Evolutionary conservation across 2,888 invertebrate genomes (phyloP).

Genomic region (Orthosia cruda): DNA sequence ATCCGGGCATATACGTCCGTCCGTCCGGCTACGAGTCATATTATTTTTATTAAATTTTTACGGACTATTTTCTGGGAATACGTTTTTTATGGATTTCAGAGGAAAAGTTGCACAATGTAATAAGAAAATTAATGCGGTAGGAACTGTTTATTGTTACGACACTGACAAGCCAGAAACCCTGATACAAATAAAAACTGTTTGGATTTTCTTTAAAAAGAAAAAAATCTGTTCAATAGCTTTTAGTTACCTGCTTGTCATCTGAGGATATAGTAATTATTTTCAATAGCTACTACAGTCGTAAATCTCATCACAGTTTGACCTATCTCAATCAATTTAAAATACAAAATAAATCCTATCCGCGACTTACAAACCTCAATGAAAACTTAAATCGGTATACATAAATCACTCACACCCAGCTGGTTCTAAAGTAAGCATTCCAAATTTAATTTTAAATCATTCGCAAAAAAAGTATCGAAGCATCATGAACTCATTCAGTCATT

Average conservation of each 20-base stretch:
- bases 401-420: constrained; percentile 49
- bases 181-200: too few relatives aligned
- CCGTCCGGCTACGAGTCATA: constrained; percentile 41
- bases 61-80: constrained; percentile 39
- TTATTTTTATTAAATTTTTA: constrained; percentile 37
- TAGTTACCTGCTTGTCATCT: too few relatives aligned
- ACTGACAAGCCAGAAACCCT: too few relatives aligned
- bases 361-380: constrained; percentile 35
- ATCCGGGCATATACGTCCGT: constrained; percentile 59
- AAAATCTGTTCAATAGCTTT: too few relatives aligned
- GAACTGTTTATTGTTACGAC: neutral
- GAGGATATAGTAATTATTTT: too few relatives aligned
- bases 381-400: constrained; percentile 31
- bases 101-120: constrained; percentile 13
- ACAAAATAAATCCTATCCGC: neutral
- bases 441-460: constrained; percentile 53
- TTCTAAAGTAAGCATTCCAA: constrained; percentile 50
- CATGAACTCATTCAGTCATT: constrained; percentile 65
- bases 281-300: neutral
- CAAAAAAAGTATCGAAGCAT: constrained; percentile 52
- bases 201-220: too few relatives aligned
- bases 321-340: too few relatives aligned
- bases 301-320: neutral
- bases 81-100: constrained; percentile 1
- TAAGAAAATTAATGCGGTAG: neutral